phyloP scores from a whole-genome alignment of 2,888 invertebrate species.

The Drepana falcataria region DNA sequence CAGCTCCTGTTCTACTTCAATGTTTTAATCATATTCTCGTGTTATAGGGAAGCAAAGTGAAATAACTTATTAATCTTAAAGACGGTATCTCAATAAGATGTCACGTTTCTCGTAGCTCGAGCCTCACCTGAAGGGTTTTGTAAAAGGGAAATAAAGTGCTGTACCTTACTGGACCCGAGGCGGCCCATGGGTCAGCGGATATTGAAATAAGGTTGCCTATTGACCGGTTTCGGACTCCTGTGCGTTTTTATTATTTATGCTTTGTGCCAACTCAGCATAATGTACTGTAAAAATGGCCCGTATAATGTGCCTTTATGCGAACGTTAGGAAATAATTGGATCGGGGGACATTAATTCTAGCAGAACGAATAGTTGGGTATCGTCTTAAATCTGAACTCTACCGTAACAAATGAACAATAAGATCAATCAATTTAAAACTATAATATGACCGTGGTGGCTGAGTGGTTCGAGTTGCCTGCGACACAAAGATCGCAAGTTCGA shows the following conservation, averaged over 20 bases:
- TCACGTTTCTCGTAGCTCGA: slow-evolving; percentile 10
- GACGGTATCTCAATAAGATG: neutral
- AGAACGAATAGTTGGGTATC: neutral
- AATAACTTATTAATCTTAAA: neutral
- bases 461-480: no score
- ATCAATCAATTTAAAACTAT: no score
- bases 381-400: no score
- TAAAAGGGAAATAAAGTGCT: slow-evolving; percentile 46
- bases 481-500: no score
- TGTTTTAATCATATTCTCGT: no score
- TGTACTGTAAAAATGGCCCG: slow-evolving; percentile 1
- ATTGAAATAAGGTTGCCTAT: slow-evolving; percentile 53
- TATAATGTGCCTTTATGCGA: neutral
- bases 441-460: no score
- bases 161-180: slow-evolving; percentile 22
- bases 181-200: slow-evolving; percentile 43
- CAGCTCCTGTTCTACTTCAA: no score
- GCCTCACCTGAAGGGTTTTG: slow-evolving; percentile 26
- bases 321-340: neutral
- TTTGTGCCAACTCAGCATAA: slow-evolving; percentile 13
- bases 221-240: slow-evolving; percentile 16
- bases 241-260: slow-evolving; percentile 30
- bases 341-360: neutral
- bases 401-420: no score
- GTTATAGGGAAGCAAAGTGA: no score